Base-by-base conservation (phyloP, 2,888 invertebrate genomes). In the Rosalia funebris region DNA sequence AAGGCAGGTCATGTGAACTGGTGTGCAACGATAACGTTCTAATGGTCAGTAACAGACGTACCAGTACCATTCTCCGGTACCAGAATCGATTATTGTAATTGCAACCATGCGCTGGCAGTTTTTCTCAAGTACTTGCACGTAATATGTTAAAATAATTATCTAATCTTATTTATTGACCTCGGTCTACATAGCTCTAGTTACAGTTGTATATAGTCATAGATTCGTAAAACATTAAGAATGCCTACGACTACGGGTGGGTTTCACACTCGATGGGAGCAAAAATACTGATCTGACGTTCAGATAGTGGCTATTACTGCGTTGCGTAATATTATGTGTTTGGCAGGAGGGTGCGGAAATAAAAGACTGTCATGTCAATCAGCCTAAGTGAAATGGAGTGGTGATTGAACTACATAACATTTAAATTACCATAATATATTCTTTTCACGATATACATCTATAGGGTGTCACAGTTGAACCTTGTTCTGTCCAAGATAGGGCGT, bases 101-200 rank as follows among this genome's bases (percentile, higher is more conserved):
- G 48, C 50, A 34, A 31, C 14, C 20, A 36, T 47, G 37, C 17
- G 15, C 16, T 14, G 16, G 11, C 19, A 20, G 20, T 46, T 48
- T 62, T 63, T 63, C 57, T 57, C 59, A 57, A 42, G 32, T 42
- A 52, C 37, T 34, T 39, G 15, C 39, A 39, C 12, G 25, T 12
- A 39, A 15, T 16, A 41, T 4, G 12, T 25, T 39, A n/a, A n/a
- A n/a, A n/a, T 14, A 50, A 50, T 58, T 41, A 60, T 60, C 60
- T 44, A 57, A 53, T 57, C 57, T 39, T 25, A 32, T 44, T 19
- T 36, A 36, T 19, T 41, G 55, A 60, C 63, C 63, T 63, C 60
- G 63, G 60, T 57, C 63, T 52, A 60, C 60, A 60, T 60, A 57
- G 54, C 57, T 60, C 31, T 48, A 63, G 39, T 50, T 57, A 53